These are phyloP conservation scores for Acrocera orbiculus DNA, from an alignment of 2,888 invertebrate genomes.

Conservation along the genomic window DNA sequence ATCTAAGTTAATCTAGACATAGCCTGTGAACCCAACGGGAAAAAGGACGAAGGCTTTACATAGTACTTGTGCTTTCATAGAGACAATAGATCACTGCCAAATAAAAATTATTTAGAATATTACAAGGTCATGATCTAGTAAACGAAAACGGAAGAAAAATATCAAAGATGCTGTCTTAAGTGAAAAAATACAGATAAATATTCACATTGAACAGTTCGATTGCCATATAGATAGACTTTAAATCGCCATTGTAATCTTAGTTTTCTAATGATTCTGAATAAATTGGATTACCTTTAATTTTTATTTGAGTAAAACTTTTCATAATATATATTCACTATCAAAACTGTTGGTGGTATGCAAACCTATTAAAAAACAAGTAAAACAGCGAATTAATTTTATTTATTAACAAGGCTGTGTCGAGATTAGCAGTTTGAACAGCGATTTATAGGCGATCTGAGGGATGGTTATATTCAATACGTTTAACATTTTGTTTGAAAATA, in stretches of 20 bases:
- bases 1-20: no score
- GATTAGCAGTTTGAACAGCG: no score
- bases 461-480: no score
- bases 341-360: conserved; percentile 74
- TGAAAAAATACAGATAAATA: conserved; percentile 86
- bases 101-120: no score
- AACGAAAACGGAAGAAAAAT: no score
- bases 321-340: conserved; percentile 81
- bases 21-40: no score
- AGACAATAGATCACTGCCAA: no score
- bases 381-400: neutral
- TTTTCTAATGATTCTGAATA: conserved; percentile 75
- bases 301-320: conserved; percentile 67
- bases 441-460: no score
- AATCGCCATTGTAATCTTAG: conserved; percentile 83
- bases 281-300: conserved; percentile 77
- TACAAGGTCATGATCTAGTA: no score
- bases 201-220: conserved; percentile 85
- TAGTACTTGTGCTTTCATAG: conserved; percentile 85
- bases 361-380: conserved; percentile 34
- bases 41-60: conserved; percentile 91
- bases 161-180: conserved; percentile 65
- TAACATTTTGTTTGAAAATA: no score
- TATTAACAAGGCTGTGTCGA: no score
- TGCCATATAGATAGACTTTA: conserved; percentile 84